phyloP scores from a whole-genome alignment of 1,140 invertebrate genomes.

The Drosophila leontia region DNA sequence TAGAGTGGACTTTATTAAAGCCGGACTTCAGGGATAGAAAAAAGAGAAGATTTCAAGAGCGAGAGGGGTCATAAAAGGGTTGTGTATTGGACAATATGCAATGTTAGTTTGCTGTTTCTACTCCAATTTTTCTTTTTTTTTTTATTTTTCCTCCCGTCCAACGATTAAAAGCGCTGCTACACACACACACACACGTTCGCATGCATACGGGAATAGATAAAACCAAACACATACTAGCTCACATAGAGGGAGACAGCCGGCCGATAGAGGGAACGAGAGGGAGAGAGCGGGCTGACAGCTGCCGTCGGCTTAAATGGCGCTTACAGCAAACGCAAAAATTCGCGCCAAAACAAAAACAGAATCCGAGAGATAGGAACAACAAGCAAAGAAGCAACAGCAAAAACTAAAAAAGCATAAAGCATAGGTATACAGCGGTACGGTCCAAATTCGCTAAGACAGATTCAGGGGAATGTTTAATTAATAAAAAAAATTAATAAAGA shows the following conservation, averaged over 20 bases:
- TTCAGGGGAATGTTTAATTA: too few species aligned
- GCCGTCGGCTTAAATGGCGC: slow-evolving; percentile 61
- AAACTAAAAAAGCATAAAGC: slow-evolving; percentile 46
- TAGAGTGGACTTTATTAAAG: slow-evolving; percentile 25
- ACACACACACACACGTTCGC: slow-evolving; percentile 19
- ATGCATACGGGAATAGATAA: slow-evolving; percentile 37
- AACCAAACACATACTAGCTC: slow-evolving; percentile 22
- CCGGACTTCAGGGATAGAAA: not conserved
- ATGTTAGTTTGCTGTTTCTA: slow-evolving; percentile 30
- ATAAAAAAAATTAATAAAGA: not conserved
- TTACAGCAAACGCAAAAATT: slow-evolving; percentile 56
- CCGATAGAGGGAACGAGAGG: not conserved
- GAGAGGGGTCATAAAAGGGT: slow-evolving; percentile 27
- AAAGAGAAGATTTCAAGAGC: not conserved
- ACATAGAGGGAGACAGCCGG: not conserved
- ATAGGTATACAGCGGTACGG: slow-evolving; percentile 15
- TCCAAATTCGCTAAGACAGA: not conserved
- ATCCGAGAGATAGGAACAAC: slow-evolving; percentile 36
- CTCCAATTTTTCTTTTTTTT: slow-evolving; percentile 18
- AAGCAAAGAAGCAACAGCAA: slow-evolving; percentile 33
- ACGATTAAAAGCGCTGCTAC: slow-evolving; percentile 56
- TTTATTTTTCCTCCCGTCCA: slow-evolving; percentile 19
- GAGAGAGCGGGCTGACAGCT: slow-evolving; percentile 41
- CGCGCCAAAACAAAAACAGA: slow-evolving; percentile 55
- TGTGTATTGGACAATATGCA: slow-evolving; percentile 46